phyloP scores from a whole-genome alignment of 2,888 invertebrate species.

The Apodemia duryi region DNA sequence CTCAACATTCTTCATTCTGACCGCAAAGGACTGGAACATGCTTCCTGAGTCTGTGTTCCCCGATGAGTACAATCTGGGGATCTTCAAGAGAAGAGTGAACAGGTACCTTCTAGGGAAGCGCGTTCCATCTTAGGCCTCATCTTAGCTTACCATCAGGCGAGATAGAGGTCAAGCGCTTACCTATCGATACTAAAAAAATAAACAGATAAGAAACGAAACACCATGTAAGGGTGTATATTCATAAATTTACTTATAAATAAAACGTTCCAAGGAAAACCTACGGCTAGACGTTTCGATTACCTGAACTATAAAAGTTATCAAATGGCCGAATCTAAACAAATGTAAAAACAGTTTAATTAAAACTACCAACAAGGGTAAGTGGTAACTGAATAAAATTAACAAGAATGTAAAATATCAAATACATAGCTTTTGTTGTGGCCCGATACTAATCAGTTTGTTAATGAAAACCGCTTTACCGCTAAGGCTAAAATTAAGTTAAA shows the following conservation, averaged over 20 bases:
- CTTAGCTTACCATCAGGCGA: too few species aligned
- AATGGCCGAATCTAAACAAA: not conserved
- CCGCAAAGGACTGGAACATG: too few species aligned
- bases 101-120: too few species aligned
- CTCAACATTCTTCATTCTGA: too few species aligned
- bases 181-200: too few species aligned
- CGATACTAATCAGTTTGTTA: not conserved
- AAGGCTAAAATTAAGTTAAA: not conserved
- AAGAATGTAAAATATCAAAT: not conserved
- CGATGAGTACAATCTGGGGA: too few species aligned
- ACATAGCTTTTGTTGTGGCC: not conserved
- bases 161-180: too few species aligned
- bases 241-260: not conserved
- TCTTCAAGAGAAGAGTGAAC: too few species aligned
- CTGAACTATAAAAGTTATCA: not conserved
- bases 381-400: not conserved
- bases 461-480: not conserved
- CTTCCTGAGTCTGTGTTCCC: too few species aligned
- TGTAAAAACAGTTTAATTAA: not conserved
- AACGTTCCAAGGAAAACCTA: not conserved
- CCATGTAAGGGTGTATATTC: too few species aligned
- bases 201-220: too few species aligned
- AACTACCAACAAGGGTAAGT: constrained; percentile 1
- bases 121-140: too few species aligned
- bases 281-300: constrained; percentile 1